Evolutionary conservation across 2,888 invertebrate species (phyloP), one percentile per base, ranked within the genome.

Genomic region (Cephalotes varians): DNA sequence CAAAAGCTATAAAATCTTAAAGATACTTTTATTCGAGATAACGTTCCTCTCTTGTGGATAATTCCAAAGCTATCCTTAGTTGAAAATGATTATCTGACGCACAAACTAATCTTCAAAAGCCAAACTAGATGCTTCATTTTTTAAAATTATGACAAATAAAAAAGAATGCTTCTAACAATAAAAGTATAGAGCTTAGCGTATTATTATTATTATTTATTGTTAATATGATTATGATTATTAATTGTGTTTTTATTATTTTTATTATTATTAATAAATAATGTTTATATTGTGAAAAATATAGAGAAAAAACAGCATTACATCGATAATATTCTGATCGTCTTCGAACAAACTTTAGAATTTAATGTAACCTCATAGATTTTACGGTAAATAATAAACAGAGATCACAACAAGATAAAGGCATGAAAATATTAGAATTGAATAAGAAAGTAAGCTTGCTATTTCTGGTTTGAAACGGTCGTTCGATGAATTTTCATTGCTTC

Each of bases 401-500:
- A 47, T 62, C 1, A n/a, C 9, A 51, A 7, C 1, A 0, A 56
- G 31, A 31, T 49, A 21, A 40, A 60, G 31, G 21, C 10, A 9
- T 25, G 72, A 58, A 40, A 47, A 40, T 40, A 54, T 62, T 34
- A 40, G 0, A 62, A 4, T 28, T 18, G 34, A 37, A 51, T 76
- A 28, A 76, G 28, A 40, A 6, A 54, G 21, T 76, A 54, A 76
- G 49, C 1, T 60, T 47, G 28, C 25, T 73, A 37, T 25, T 58
- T 72, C 28, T 40, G 10, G n/a, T 2, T 64, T 25, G 31, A 74
- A 37, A 2, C 58, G 25, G n/a, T 47, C n/a, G 18, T 73, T 31
- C 54, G 56, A 76, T 62, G 44, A 77, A 73, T 84, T 86, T 74
- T 51, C 58, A 74, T 77, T 37, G 56, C 37, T 47, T 7, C 64